Conservation (phyloP, 2,797 vertebrate species). For the Spondyliosoma cantharus region DNA sequence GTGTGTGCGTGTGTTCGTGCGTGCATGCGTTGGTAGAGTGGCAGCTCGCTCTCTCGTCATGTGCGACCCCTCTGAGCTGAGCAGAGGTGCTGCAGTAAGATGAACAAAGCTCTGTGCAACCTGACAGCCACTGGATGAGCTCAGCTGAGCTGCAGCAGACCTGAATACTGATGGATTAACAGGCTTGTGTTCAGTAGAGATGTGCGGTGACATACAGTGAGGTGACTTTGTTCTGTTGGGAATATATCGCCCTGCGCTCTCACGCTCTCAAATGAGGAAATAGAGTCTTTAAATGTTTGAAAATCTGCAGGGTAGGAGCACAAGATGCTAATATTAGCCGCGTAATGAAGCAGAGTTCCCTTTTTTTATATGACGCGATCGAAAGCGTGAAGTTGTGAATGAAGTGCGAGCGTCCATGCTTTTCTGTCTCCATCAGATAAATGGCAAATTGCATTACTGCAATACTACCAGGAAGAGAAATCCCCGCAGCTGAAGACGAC, state of each 20-base stretch:
- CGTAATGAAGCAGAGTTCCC: too few species aligned
- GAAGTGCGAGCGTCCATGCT: too few species aligned
- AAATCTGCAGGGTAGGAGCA: too few species aligned
- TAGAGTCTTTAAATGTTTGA: background rate
- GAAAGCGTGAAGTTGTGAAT: too few species aligned
- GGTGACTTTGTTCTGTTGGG: background rate
- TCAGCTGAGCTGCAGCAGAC: slow-evolving; percentile 11
- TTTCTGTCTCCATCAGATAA: too few species aligned
- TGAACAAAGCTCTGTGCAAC: slow-evolving; percentile 6
- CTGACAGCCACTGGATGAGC: slow-evolving; percentile 38
- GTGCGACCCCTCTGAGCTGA: slow-evolving; percentile 13
- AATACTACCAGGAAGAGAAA: too few species aligned
- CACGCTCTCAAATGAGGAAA: background rate
- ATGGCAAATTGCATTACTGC: too few species aligned
- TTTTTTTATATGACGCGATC: too few species aligned
- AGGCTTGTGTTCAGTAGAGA: background rate
- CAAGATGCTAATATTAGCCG: too few species aligned
- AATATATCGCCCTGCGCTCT: background rate
- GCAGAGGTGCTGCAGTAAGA: slow-evolving; percentile 20
- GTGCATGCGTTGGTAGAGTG: background rate
- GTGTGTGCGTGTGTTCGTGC: background rate
- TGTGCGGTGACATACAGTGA: background rate
- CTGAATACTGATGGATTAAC: slow-evolving; percentile 10
- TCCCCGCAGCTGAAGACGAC: too few species aligned
- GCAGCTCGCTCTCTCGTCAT: slow-evolving; percentile 41